Conservation (phyloP, 2,113 vertebrate genomes). For the Cyphomyrus discorhynchus region DNA sequence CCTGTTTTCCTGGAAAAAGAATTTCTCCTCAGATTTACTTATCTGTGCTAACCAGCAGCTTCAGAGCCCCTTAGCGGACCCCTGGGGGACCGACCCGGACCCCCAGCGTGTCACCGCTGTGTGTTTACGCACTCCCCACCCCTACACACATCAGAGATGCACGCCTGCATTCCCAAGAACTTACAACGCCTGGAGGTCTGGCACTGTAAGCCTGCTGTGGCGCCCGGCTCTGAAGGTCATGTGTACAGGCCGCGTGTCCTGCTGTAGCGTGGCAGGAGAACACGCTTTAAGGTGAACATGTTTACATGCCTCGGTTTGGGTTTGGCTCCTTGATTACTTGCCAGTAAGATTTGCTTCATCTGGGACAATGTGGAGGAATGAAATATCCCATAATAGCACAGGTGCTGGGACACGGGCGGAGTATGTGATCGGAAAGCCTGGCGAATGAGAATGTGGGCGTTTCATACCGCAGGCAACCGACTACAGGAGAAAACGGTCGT, state of each 20-base stretch:
- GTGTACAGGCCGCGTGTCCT: neutral
- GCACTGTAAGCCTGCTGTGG: neutral
- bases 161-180: neutral
- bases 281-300: neutral
- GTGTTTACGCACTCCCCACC: neutral
- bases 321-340: neutral
- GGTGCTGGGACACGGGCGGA: neutral
- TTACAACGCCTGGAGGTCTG: neutral
- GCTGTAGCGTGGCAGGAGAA: neutral
- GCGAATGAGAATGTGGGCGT: neutral
- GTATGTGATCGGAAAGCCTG: neutral
- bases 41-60: constrained; percentile 46
- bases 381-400: neutral
- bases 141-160: neutral
- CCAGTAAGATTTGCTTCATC: neutral
- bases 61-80: constrained; percentile 24
- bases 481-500: neutral
- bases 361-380: neutral
- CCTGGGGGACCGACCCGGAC: neutral
- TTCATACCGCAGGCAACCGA: neutral
- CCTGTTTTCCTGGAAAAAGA: constrained; percentile 44
- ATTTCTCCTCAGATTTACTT: constrained; percentile 46
- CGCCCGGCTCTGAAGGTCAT: neutral
- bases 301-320: neutral
- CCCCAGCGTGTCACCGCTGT: neutral